A percentile compares a stretch with the other conserved stretches of the same genome.
phyloP scores from a whole-genome alignment of 2,888 invertebrate species.

The Tetanocera ferruginea region DNA sequence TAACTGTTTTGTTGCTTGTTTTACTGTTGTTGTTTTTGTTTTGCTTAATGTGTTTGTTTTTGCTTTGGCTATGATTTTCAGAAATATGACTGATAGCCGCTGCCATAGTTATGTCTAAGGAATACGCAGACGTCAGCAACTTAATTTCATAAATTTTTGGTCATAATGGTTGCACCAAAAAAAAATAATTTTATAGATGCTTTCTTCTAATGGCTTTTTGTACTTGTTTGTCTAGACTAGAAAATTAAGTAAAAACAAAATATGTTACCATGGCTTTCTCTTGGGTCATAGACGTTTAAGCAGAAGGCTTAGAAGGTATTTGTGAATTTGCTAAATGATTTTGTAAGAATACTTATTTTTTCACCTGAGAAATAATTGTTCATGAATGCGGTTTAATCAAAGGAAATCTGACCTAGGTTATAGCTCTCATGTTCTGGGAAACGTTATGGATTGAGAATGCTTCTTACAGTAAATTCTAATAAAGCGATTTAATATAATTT shows the following conservation, averaged over 20 bases:
- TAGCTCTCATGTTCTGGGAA: too few relatives aligned
- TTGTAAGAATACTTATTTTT: too few relatives aligned
- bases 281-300: not conserved
- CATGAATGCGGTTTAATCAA: too few relatives aligned
- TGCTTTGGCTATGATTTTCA: not conserved
- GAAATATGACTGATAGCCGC: too few relatives aligned
- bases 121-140: not conserved
- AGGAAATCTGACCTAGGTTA: too few relatives aligned
- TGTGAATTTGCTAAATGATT: too few relatives aligned
- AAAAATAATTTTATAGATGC: not conserved
- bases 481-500: too few relatives aligned
- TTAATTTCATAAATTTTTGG: too few relatives aligned
- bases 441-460: too few relatives aligned
- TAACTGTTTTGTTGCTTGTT: slow-evolving; percentile 44
- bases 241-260: not conserved
- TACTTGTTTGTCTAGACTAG: not conserved
- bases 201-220: not conserved
- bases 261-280: not conserved
- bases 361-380: too few relatives aligned
- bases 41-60: not conserved
- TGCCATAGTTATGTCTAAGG: not conserved
- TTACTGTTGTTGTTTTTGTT: not conserved
- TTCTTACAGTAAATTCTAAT: too few relatives aligned
- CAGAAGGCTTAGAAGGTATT: too few relatives aligned
- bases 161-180: not conserved